A percentile compares a stretch with the other conserved stretches of the same genome.
Evolutionary conservation across 92 coral and sea anemone species (phyloP).

Genomic region (Bergia sp.): DNA sequence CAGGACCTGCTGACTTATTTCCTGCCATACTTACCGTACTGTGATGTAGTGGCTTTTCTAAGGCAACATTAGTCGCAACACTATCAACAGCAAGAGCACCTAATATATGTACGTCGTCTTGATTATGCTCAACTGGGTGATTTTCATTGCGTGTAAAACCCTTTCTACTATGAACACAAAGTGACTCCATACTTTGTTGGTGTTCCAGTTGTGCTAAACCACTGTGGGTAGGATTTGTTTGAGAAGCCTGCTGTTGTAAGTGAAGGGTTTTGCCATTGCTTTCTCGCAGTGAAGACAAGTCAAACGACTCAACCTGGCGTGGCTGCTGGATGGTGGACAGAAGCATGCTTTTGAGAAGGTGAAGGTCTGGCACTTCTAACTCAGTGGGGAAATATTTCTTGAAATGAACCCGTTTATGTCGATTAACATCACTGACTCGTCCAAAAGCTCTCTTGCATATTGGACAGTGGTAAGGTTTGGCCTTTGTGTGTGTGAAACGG

Average conservation of each 20-base stretch:
- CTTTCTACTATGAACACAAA: not conserved
- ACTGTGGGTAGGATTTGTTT: not conserved
- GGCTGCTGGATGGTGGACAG: not conserved
- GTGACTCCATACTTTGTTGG: not conserved
- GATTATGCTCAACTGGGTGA: not conserved
- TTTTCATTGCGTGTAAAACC: not conserved
- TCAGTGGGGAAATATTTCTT: not conserved
- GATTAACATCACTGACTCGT: constrained; percentile 17
- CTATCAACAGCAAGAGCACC: not conserved
- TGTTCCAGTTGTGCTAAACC: not conserved
- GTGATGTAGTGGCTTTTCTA: not conserved
- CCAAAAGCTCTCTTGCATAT: constrained; percentile 10
- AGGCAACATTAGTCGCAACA: not conserved
- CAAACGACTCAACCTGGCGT: not conserved
- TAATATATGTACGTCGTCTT: not conserved
- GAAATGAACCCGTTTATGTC: constrained; percentile 5
- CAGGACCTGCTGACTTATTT: not conserved
- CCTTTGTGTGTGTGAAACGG: constrained; percentile 5
- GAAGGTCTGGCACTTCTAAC: not conserved
- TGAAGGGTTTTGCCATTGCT: not conserved
- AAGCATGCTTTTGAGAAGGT: not conserved
- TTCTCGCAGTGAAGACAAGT: not conserved
- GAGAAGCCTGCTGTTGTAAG: not conserved
- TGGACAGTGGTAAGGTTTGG: not conserved
- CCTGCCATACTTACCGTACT: not conserved